Evolutionary conservation across 1,140 invertebrate genomes (phyloP), one percentile per base, ranked within the genome.

Genomic region (Coenobita brevimanus): DNA sequence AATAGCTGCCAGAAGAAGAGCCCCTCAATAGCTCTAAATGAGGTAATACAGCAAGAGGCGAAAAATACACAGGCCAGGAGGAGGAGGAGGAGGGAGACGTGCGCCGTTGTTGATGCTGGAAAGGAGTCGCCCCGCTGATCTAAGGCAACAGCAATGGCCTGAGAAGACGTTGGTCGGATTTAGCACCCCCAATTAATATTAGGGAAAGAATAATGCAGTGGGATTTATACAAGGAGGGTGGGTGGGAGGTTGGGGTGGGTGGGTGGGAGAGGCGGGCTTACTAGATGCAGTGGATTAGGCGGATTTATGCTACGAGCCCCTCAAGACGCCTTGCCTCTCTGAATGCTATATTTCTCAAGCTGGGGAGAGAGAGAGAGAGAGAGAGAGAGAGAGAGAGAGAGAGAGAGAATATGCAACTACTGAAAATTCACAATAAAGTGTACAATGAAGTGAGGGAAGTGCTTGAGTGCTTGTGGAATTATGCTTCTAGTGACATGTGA

Each of bases 101-200:
- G 13, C 57, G 10, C 33, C 27, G 38, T 64, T 81, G 78, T 38
- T 41, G 41, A n/a, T 64, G 43, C n/a, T n/a, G n/a, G n/a, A 60
- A 60, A 64, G 17, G 33, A 64, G 57, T 64, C 57, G 41, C 54
- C 57, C 3, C 8, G 30, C 2, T 64, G 78, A 81, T 2, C 1
- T 60, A 81, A 2, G 36, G 60, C 30, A 64, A 64, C 78, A 81
- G 46, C 30, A 64, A 64, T 60, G 57, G 78, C 1, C 57, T 27
- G 15, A 21, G 57, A 64, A 62, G 57, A 81, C 78, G 67, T 81
- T 41, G 43, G 27, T 21, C 41, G 36, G 78, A 81, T 81, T 60
- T 81, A 81, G 2, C 13, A n/a, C 78, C 43, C 27, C 21, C 78
- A 62, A 81, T 81, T 81, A 81, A 81, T 81, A 81, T 81, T 81